phyloP scores from a whole-genome alignment of 2,888 invertebrate genomes.

The Eupithecia centaureata region DNA sequence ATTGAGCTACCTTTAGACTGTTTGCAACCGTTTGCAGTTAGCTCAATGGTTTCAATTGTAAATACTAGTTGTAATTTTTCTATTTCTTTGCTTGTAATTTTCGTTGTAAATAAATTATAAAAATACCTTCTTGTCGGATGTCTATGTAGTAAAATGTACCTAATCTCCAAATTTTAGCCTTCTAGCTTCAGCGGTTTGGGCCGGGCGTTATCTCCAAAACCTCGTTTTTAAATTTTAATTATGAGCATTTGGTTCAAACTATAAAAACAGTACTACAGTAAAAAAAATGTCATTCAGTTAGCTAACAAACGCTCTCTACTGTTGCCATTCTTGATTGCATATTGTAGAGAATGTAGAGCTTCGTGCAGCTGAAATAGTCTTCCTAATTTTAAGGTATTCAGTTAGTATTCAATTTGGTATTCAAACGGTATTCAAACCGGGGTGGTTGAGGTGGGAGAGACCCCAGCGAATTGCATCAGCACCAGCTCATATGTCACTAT shows the following conservation, averaged over 20 bases:
- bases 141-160: too few species aligned
- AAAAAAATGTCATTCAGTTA: neutral
- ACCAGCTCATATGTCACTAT: constrained; percentile 41
- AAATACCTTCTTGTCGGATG: too few species aligned
- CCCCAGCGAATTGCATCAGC: constrained; percentile 72
- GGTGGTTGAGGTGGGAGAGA: constrained; percentile 46
- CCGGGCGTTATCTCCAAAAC: too few species aligned
- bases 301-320: constrained; percentile 1
- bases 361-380: neutral
- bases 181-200: too few species aligned
- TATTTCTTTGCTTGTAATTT: too few species aligned
- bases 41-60: too few species aligned
- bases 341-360: constrained; percentile 2
- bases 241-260: neutral
- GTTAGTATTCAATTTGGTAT: neutral
- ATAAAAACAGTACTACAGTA: neutral
- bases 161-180: too few species aligned
- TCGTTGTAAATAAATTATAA: too few species aligned
- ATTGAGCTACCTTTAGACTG: too few species aligned
- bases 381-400: neutral
- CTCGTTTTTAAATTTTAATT: too few species aligned
- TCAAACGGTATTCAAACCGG: constrained; percentile 17
- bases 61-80: too few species aligned
- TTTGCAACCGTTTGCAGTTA: too few species aligned
- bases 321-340: constrained; percentile 1